These are phyloP conservation scores for Dryoscopus gambensis DNA, from an alignment of 2,113 vertebrate genomes.

Conservation along the genomic window DNA sequence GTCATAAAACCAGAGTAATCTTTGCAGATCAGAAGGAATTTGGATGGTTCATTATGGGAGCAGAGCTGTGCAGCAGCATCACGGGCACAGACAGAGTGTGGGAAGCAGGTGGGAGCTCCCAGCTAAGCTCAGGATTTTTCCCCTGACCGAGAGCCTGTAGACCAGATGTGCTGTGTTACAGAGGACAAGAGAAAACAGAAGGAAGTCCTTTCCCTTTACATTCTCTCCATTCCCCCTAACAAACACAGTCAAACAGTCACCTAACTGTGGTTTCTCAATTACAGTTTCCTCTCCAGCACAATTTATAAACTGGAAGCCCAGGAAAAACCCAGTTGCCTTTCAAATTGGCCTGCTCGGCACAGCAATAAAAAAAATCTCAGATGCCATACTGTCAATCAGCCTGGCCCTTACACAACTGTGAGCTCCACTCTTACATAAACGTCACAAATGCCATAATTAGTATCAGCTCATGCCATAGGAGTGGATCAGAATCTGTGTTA, in stretches of 20 bases:
- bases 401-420: neutral
- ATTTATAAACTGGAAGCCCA: neutral
- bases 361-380: neutral
- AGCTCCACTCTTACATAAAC: neutral
- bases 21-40: neutral
- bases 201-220: neutral
- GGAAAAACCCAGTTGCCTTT: neutral
- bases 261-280: neutral
- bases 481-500: conserved; percentile 22
- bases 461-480: neutral
- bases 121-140: neutral
- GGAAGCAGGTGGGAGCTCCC: neutral
- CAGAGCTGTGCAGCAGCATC: neutral
- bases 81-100: neutral
- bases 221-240: neutral
- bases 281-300: neutral
- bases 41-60: neutral
- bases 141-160: neutral
- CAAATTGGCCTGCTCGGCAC: neutral
- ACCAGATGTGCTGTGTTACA: neutral
- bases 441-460: conserved; percentile 21
- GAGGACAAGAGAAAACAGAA: neutral
- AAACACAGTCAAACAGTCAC: neutral
- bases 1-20: neutral
- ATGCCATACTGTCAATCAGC: neutral